Conservation (phyloP, 2,113 vertebrate genomes). For the Onychorhynchus coronatus region DNA sequence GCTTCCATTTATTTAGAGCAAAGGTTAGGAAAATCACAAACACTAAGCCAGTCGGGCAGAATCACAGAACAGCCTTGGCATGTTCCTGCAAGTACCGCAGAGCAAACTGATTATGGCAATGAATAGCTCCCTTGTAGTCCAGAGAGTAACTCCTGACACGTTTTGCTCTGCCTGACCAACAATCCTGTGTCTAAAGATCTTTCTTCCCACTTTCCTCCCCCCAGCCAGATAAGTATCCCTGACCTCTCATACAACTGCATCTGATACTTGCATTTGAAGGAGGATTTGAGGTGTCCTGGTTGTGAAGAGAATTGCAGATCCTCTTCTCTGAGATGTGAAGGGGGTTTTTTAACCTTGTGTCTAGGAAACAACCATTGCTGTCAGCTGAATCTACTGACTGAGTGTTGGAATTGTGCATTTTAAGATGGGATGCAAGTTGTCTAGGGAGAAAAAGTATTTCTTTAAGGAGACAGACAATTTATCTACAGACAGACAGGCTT, state of each 20-base stretch:
- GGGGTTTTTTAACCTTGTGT: neutral
- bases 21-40: neutral
- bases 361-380: neutral
- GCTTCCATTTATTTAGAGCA: neutral
- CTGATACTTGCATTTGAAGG: neutral
- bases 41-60: neutral
- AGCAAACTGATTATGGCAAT: neutral
- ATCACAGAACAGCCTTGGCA: neutral
- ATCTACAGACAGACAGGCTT: neutral
- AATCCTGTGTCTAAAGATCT: neutral
- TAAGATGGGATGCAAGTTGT: neutral
- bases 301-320: neutral
- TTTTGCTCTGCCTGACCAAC: neutral
- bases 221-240: neutral
- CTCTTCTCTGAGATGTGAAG: neutral
- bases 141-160: neutral
- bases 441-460: neutral
- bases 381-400: neutral
- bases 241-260: neutral
- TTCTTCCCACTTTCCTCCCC: neutral
- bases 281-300: neutral
- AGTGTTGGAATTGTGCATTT: neutral
- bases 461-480: neutral
- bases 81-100: neutral
- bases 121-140: constrained; percentile 26